These are phyloP conservation scores for Eupelmus urozonus DNA, from an alignment of 2,888 invertebrate genomes.

Conservation along the genomic window DNA sequence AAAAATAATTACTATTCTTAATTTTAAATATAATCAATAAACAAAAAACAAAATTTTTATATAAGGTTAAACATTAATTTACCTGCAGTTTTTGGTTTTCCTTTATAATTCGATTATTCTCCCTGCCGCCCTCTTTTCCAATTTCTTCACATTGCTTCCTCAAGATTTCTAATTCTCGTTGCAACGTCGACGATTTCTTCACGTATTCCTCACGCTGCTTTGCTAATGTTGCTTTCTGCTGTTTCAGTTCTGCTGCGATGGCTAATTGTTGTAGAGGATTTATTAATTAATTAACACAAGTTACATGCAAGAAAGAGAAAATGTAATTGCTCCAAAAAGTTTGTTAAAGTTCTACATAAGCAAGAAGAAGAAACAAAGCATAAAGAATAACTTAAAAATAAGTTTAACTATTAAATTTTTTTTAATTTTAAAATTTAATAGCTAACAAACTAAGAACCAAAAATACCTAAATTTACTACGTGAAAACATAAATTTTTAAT, in stretches of 20 bases:
- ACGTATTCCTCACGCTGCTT: constrained; percentile 91
- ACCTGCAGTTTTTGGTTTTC: constrained; percentile 92
- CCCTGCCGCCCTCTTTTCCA: constrained; percentile 85
- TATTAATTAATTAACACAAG: constrained; percentile 52
- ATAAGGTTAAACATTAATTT: too few species aligned
- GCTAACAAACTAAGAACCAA: too few species aligned
- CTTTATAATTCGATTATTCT: constrained; percentile 87
- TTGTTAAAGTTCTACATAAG: too few species aligned
- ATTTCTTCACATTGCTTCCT: constrained; percentile 89
- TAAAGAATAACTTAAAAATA: too few species aligned
- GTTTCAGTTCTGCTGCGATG: constrained; percentile 89
- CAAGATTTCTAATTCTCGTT: constrained; percentile 87
- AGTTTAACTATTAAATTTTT: too few species aligned
- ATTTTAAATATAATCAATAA: constrained; percentile 1
- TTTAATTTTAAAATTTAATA: too few species aligned
- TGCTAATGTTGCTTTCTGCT: constrained; percentile 88
- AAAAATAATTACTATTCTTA: not conserved
- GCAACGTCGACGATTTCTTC: constrained; percentile 85
- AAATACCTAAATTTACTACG: too few species aligned
- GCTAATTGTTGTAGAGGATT: constrained; percentile 77
- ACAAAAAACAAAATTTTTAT: too few species aligned
- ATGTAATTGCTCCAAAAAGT: too few species aligned
- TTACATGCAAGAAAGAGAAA: constrained; percentile 52
- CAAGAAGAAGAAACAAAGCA: too few species aligned
- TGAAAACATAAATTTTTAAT: too few species aligned